Evolutionary conservation across 1,140 invertebrate species (phyloP), one percentile per base, ranked within the genome.

Genomic region (Brachionus asplanchnoidis): DNA sequence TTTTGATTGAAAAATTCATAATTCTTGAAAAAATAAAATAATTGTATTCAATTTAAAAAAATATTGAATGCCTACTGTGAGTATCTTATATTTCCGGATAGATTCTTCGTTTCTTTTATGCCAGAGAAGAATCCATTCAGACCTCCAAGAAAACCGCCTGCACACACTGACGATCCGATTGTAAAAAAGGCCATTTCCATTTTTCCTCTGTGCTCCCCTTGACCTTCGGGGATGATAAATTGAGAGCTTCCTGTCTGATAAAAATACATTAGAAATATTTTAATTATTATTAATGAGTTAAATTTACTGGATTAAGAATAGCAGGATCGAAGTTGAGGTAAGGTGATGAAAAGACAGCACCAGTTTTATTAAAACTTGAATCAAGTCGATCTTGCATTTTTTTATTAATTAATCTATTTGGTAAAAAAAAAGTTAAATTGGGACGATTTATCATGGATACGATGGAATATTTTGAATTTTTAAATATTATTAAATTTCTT

Each of bases 171-270:
- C 12, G 79, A 60, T 2, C 79, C 79, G 9, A 82, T 82, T 65
- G 79, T 82, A 20, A 82, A 82, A 82, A 82, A 82, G 4, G 79
- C 79, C 79, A 82, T 82, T 82, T 82, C 79, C 79, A 82, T 82
- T 82, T 82, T 82, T 20, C 79, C 79, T 65, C 79, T 40, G 9
- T 65, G 53, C 17, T 82, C 79, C 9, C 79, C 53, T 65, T 82
- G 79, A 9, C 79, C 79, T 44, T 82, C 79, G 2, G 79, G 79
- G 7, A 82, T 68, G 20, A 82, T 65, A 44, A 65, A 82, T 68
- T 82, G 79, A 11, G 79, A 82, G 6, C 50, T 65, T 6, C 42
- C 36, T 20, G 65, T 32, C 36, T 60, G 32, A 14, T 20, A 65
- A 4, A 8, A 17, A 80, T 80, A 32, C 53, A 42, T 80, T 17